Percentiles rank a stretch among this genome's conserved stretches.
These are phyloP conservation scores for Phoronis australis DNA, from an alignment of 2,888 invertebrate genomes.

Conservation along the genomic window DNA sequence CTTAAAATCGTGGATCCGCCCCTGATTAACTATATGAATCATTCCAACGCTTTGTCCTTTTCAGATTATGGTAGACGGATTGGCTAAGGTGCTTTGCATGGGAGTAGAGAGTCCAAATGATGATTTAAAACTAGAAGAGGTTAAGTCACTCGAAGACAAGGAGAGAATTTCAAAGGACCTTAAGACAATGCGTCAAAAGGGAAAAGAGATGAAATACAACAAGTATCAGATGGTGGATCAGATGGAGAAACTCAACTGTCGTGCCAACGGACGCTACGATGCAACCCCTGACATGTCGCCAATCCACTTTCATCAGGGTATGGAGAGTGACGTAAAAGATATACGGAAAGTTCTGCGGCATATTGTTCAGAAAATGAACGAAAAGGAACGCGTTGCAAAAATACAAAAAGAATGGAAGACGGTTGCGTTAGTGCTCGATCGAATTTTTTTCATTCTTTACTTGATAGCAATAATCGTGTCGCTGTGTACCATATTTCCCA, in stretches of 20 bases:
- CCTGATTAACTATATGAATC: no score
- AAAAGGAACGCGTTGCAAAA: constrained; percentile 36
- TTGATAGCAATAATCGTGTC: no score
- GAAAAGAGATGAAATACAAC: constrained; percentile 2
- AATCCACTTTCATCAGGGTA: background rate
- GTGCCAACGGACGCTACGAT: background rate
- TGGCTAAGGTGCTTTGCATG: constrained; percentile 1
- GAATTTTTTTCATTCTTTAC: constrained; percentile 51
- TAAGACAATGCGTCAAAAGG: no score
- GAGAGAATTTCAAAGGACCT: background rate
- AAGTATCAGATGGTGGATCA: constrained; percentile 1
- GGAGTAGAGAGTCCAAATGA: background rate
- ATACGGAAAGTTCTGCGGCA: background rate
- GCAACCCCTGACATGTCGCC: constrained; percentile 2
- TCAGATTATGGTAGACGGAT: constrained; percentile 1
- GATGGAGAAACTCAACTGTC: background rate
- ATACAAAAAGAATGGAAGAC: constrained; percentile 45
- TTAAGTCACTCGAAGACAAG: background rate
- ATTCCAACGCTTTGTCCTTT: no score
- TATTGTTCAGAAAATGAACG: constrained; percentile 19
- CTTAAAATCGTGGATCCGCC: no score
- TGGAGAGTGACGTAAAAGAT: background rate
- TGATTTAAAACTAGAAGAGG: background rate
- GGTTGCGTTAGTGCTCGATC: constrained; percentile 45
- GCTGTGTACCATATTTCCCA: no score